Base-by-base conservation (phyloP, 2,888 invertebrate species). In the Stenotaenia linearis region DNA sequence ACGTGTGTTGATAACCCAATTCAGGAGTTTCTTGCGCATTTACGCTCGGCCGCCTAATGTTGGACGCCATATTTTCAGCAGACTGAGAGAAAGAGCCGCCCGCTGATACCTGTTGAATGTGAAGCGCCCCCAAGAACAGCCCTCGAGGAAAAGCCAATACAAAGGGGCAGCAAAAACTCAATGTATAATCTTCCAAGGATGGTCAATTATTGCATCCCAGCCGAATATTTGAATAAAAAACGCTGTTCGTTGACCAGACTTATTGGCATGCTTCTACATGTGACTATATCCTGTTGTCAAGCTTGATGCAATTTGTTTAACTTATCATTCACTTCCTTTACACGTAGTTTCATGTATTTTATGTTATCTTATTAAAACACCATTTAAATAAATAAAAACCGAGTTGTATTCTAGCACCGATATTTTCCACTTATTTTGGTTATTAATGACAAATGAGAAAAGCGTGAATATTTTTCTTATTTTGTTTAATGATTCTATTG, bases 1-100 rank as follows among this genome's bases (percentile, higher is more conserved):
- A 89, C 74, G 91, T 91, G 83, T 91, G 90, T 85, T 91, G 91
- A 84, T 91, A 91, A 78, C 92, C 92, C 84, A 92, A 86, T 80
- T 92, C 91, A 15, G 69, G 28, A 23, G 69, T 74, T 79, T 74
- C 79, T 45, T 79, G 79, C 23, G 75, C 74, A 79, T 79, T 79
- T 74, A 28, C 40, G 37, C 75, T 69, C 75, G 35, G 79, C 15
- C 37, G 69, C 45, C 40, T 37, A 32, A 37, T 75, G 37, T 12
- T 75, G 77, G 40, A 45, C 79, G 79, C 79, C 79, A 79, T 79
- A 25, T 79, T 79, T 69, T 28, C 28, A 12, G 12, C 56, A n/a
- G 30, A 78, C 78, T 35, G 32, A 21, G 32, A 35, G 75, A 75
- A 75, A 30, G 30, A 32, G 75, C 75, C 75, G 37, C 75, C 75